These are phyloP conservation scores for Agonum fuliginosum DNA, from an alignment of 2,888 invertebrate species.

Conservation along the genomic window DNA sequence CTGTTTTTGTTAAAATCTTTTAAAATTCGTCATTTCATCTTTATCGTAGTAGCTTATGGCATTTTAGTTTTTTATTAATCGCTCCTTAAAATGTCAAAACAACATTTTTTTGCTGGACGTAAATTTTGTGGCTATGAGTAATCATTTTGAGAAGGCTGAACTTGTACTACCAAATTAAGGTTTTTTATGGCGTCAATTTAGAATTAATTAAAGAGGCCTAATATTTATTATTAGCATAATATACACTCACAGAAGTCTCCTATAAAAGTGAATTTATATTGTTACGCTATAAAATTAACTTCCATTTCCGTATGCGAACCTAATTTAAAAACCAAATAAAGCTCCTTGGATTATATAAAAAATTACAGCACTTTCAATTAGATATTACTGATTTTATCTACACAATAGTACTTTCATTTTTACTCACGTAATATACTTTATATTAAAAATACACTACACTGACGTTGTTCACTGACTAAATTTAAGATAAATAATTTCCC, in stretches of 20 bases:
- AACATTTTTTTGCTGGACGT: not conserved
- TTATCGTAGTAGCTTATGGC: not conserved
- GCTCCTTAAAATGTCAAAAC: conserved; percentile 3
- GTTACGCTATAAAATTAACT: not conserved
- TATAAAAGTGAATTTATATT: not conserved
- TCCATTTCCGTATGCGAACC: not conserved
- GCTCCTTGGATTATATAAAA: conserved; percentile 21
- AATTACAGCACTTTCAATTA: conserved; percentile 38
- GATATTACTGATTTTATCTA: conserved; percentile 4
- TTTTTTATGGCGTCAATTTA: conserved; percentile 15
- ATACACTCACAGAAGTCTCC: conserved; percentile 2
- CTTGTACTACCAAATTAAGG: not conserved
- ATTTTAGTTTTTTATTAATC: not conserved
- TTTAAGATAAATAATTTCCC: too few relatives aligned
- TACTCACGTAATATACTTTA: conserved; percentile 20
- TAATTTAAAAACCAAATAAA: conserved; percentile 34
- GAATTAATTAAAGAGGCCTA: not conserved
- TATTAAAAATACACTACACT: conserved; percentile 9
- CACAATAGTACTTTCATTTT: conserved; percentile 31
- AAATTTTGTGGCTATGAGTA: not conserved
- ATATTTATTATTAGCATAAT: not conserved
- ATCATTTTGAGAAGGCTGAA: conserved; percentile 5
- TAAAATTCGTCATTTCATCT: not conserved
- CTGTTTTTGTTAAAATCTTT: too few relatives aligned
- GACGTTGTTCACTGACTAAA: too few relatives aligned